Conservation (phyloP, 2,888 invertebrate species). For the Leucophora obtusa region DNA sequence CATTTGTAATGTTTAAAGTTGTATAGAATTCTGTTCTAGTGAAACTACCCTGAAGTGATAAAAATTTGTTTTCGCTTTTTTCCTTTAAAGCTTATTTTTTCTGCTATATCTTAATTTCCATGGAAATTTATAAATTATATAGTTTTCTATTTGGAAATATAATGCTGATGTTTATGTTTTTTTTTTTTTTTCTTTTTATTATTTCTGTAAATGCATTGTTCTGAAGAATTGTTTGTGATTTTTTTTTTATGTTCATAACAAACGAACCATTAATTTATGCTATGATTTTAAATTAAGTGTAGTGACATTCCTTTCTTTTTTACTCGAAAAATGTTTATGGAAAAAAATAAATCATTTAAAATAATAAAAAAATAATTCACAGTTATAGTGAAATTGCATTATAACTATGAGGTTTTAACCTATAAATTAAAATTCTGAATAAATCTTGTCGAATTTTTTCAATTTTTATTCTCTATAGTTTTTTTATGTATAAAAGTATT, state of each 20-base stretch:
- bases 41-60: constrained; percentile 45
- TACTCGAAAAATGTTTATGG: no score
- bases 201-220: constrained; percentile 17
- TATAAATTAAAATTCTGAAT: no score
- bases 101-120: neutral
- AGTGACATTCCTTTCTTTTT: constrained; percentile 50
- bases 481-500: no score
- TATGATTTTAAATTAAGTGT: constrained; percentile 65
- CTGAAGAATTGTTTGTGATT: neutral
- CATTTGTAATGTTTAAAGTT: neutral
- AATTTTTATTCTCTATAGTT: no score
- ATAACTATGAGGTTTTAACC: no score
- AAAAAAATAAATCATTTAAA: no score
- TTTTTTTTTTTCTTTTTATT: constrained; percentile 1
- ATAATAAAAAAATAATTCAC: no score
- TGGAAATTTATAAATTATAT: constrained; percentile 4
- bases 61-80: constrained; percentile 39
- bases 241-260: constrained; percentile 39
- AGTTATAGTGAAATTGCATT: no score
- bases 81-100: neutral
- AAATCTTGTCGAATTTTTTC: no score
- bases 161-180: constrained; percentile 1
- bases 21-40: neutral
- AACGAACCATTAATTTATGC: constrained; percentile 65
- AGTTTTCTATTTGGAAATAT: constrained; percentile 18